phyloP scores from a whole-genome alignment of 2,888 invertebrate genomes.

The Anodontia alba region DNA sequence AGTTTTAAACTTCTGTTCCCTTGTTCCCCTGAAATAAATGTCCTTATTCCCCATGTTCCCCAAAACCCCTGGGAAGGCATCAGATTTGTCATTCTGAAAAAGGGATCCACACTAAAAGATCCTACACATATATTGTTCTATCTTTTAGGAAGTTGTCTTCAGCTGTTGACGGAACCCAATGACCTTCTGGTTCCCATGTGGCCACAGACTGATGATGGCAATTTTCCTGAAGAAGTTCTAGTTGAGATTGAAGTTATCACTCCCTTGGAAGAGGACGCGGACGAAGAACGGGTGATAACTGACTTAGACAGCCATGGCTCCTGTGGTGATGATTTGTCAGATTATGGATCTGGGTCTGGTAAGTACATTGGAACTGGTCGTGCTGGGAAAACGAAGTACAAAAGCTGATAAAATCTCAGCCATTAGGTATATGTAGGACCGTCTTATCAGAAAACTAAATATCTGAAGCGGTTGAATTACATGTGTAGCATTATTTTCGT shows the following conservation, averaged over 20 bases:
- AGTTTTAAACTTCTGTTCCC: too few species aligned
- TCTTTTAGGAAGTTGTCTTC: not conserved
- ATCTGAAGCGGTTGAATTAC: too few species aligned
- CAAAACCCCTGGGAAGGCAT: too few species aligned
- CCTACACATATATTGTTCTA: too few species aligned
- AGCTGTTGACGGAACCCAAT: not conserved
- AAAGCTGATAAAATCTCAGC: too few species aligned
- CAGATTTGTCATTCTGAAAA: too few species aligned
- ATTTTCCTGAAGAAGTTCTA: conserved; percentile 39
- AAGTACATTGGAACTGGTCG: not conserved
- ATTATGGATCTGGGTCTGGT: conserved; percentile 69
- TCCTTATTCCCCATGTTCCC: too few species aligned
- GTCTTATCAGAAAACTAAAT: too few species aligned
- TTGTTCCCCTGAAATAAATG: too few species aligned
- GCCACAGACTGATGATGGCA: conserved; percentile 23
- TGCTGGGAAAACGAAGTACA: not conserved
- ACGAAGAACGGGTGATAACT: conserved; percentile 18
- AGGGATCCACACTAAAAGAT: too few species aligned
- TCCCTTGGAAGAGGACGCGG: conserved; percentile 24
- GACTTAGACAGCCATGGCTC: conserved; percentile 31
- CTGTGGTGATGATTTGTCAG: conserved; percentile 48
- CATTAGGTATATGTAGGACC: too few species aligned
- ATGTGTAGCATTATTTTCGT: too few species aligned
- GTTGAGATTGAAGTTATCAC: conserved; percentile 39
- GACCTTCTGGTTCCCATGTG: conserved; percentile 22